A percentile compares a stretch with the other conserved stretches of the same genome.
Evolutionary conservation across 1,140 invertebrate genomes (phyloP).

Genomic region (Ips nitidus): DNA sequence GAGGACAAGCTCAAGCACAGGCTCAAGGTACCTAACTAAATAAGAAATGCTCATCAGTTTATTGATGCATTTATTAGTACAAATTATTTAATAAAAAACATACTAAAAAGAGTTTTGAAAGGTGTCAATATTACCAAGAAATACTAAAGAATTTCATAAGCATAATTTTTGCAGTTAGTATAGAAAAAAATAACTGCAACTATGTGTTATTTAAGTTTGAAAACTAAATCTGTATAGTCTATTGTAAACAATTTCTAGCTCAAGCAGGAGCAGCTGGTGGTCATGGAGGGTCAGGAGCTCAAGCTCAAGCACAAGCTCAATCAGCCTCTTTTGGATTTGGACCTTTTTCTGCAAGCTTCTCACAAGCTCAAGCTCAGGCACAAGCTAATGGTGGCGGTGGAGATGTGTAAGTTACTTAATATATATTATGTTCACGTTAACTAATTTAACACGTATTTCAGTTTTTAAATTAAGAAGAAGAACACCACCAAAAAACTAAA

Average conservation of each 20-base stretch:
- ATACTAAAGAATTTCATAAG: too few relatives aligned
- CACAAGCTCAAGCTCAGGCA: slow-evolving; percentile 11
- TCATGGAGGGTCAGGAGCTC: slow-evolving; percentile 9
- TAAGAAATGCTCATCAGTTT: background rate
- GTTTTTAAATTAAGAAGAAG: background rate
- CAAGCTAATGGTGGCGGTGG: slow-evolving; percentile 4
- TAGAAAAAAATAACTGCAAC: too few relatives aligned
- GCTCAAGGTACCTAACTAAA: slow-evolving; percentile 6
- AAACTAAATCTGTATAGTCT: too few relatives aligned
- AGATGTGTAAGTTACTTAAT: background rate
- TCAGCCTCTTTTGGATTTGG: slow-evolving; percentile 21
- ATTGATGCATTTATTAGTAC: too few relatives aligned
- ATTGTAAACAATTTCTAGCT: slow-evolving; percentile 2
- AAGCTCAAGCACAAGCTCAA: slow-evolving; percentile 18
- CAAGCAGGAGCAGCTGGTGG: slow-evolving; percentile 10
- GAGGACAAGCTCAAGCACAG: slow-evolving; percentile 18
- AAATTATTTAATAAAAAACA: background rate
- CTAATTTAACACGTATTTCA: background rate
- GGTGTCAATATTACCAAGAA: too few relatives aligned
- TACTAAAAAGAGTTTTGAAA: too few relatives aligned
- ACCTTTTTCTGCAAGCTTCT: slow-evolving; percentile 13
- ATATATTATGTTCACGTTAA: background rate
- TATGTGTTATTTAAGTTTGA: too few relatives aligned
- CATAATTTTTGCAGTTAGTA: too few relatives aligned
- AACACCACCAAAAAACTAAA: too few relatives aligned